phyloP scores from a whole-genome alignment of 1,140 invertebrate genomes.

The Zophobas atratus region DNA sequence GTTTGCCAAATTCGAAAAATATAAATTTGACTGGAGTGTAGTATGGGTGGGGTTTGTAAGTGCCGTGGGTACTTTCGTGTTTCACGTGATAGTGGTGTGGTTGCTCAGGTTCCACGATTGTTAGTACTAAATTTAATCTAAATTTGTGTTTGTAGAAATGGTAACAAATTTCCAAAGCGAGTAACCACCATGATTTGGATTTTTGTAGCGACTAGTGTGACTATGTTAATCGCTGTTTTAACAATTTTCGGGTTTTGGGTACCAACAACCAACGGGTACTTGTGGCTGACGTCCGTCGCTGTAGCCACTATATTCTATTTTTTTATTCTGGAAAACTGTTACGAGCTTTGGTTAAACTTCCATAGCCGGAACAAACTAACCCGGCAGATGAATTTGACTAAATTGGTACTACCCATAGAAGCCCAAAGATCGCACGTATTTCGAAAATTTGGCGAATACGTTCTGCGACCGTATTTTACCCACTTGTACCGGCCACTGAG shows the following conservation, averaged over 20 bases:
- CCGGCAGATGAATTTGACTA: neutral
- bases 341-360: conserved; percentile 18
- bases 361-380: conserved; percentile 17
- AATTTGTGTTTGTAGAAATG: neutral
- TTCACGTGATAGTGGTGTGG: conserved; percentile 12
- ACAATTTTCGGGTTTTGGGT: conserved; percentile 59
- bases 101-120: neutral
- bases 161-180: neutral
- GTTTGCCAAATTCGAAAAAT: conserved; percentile 3
- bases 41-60: neutral
- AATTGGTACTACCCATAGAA: conserved; percentile 3
- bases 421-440: conserved; percentile 23
- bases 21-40: neutral
- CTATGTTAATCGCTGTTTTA: conserved; percentile 42
- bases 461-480: conserved; percentile 56
- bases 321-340: conserved; percentile 56
- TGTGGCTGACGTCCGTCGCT: conserved; percentile 55
- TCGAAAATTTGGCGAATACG: conserved; percentile 46
- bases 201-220: conserved; percentile 20
- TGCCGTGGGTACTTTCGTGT: neutral
- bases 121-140: neutral
- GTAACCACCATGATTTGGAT: neutral
- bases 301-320: conserved; percentile 51
- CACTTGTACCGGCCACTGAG: conserved; percentile 56
- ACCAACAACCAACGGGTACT: conserved; percentile 50